Evolutionary conservation across 2,888 invertebrate species (phyloP), one percentile per base, ranked within the genome.

Genomic region (Parnassius smintheus): DNA sequence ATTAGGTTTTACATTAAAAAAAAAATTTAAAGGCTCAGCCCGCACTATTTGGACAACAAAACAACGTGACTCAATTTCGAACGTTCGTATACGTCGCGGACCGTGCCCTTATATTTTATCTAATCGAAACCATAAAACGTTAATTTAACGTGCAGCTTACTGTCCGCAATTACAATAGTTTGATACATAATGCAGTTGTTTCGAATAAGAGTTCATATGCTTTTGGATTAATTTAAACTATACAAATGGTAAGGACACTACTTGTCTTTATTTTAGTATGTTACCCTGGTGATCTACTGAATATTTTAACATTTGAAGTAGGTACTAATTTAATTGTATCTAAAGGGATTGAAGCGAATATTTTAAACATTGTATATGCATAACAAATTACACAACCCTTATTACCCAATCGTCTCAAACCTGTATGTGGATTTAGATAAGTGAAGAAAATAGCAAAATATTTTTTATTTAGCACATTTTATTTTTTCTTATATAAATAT

Each of bases 371-470:
- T 84, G 82, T 87, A 88, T 85, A 91, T 79, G 80, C 80, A 82
- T 88, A 88, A 83, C 85, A 84, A 86, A 83, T 84, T 81, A 85
- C 90, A 91, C 90, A 92, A 91, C 91, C 87, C 84, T 85, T 85
- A 76, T 83, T 88, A 89, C 85, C 86, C 87, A 86, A 82, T 80
- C 81, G 77, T 78, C 72, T 76, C 75, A 70, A 80, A 85, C 83
- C 80, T 86, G 85, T 85, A 83, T 77, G 74, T 75, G 80, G 76
- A 79, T 73, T 74, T 72, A 74, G 73, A 66, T 70, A 67, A 62
- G 67, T 74, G 76, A 75, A 70, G 75, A 73, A 75, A 62, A 72
- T 79, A 82, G 78, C 78, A 83, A 81, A 82, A 82, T 82, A 82
- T 80, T 68, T 55, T 65, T 66, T 62, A 70, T 62, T 70, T 74